A percentile compares a stretch with the other conserved stretches of the same genome.
phyloP scores from a whole-genome alignment of 2,113 vertebrate genomes.

The Syrrhaptes paradoxus region DNA sequence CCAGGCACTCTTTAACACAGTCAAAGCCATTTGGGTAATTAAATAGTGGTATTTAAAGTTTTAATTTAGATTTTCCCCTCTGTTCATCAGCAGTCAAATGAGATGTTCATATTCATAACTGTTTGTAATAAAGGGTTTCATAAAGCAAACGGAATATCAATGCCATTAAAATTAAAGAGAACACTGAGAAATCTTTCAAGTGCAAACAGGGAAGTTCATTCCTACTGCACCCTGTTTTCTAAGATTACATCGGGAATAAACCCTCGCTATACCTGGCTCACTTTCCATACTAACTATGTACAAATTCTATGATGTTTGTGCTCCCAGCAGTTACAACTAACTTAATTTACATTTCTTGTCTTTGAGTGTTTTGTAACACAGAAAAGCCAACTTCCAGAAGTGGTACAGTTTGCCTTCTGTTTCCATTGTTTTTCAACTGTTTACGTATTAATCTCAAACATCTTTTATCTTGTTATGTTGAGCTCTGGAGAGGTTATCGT shows the following conservation, averaged over 20 bases:
- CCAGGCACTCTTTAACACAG: constrained; percentile 87
- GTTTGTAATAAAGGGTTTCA: constrained; percentile 82
- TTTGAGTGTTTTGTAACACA: neutral
- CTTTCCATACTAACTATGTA: neutral
- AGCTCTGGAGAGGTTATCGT: constrained; percentile 20
- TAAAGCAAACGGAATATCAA: constrained; percentile 80
- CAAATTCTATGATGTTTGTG: neutral
- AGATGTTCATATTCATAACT: constrained; percentile 84
- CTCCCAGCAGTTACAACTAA: neutral
- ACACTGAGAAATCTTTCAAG: constrained; percentile 51
- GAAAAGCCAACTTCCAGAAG: constrained; percentile 1
- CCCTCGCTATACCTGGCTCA: neutral
- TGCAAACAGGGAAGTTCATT: constrained; percentile 67
- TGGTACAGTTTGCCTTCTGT: neutral
- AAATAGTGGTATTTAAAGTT: constrained; percentile 99
- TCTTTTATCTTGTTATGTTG: constrained; percentile 55
- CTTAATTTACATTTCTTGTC: neutral
- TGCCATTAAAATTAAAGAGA: constrained; percentile 75
- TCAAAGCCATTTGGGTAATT: constrained; percentile 97
- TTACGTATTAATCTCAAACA: constrained; percentile 32
- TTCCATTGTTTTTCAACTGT: neutral
- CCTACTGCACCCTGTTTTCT: constrained; percentile 41
- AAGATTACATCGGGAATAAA: neutral
- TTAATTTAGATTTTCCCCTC: constrained; percentile 94
- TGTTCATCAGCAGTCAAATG: constrained; percentile 85